Evolutionary conservation across 2,888 invertebrate genomes (phyloP).

Genomic region (Argyresthia goedartella): DNA sequence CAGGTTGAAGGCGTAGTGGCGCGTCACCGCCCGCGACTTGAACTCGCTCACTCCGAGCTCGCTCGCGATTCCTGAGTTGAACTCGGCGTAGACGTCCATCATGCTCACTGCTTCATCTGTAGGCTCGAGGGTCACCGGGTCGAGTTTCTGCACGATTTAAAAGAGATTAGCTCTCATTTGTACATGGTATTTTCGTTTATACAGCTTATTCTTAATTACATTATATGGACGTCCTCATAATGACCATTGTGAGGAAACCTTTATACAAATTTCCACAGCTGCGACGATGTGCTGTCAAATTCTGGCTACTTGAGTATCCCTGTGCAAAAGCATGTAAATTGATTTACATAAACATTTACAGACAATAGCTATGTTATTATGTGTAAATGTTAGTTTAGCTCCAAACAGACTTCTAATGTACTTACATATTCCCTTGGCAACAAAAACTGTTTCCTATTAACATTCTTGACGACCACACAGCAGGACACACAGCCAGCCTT

Average conservation of each 20-base stretch:
- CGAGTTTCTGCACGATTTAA: conserved; percentile 62
- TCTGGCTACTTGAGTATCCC: too few species aligned
- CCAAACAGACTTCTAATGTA: too few species aligned
- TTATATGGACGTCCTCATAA: too few species aligned
- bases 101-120: conserved; percentile 78
- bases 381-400: not conserved
- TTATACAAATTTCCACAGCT: too few species aligned
- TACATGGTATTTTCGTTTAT: too few species aligned
- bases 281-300: too few species aligned
- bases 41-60: conserved; percentile 82
- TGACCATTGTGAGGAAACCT: too few species aligned
- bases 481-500: conserved; percentile 77
- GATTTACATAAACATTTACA: too few species aligned
- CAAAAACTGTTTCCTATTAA: conserved; percentile 86
- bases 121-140: conserved; percentile 69
- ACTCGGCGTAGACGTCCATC: conserved; percentile 91
- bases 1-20: conserved; percentile 90
- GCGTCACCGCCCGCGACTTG: conserved; percentile 82
- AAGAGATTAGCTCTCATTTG: too few species aligned
- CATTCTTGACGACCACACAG: conserved; percentile 87
- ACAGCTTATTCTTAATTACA: too few species aligned
- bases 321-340: too few species aligned
- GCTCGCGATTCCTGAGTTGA: conserved; percentile 79
- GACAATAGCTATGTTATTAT: too few species aligned
- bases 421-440: conserved; percentile 89